Conservation (phyloP, 2,888 invertebrate genomes). For the Scrobipalpa costella region DNA sequence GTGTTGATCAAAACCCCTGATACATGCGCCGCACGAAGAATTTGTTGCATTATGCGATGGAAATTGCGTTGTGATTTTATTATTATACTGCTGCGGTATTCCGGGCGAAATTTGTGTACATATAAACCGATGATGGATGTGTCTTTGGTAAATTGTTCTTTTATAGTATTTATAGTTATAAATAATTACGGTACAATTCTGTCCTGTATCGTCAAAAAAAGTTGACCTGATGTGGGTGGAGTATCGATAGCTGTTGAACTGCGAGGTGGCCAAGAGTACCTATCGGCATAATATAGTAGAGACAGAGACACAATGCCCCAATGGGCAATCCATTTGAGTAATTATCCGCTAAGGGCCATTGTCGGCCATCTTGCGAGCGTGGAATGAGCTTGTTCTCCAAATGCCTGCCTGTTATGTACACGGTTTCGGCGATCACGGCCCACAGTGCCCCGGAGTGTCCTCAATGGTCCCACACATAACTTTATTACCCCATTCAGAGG, state of each 20-base stretch:
- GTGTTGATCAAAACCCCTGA: slow-evolving; percentile 79
- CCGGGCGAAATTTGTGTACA: no score
- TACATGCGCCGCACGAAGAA: slow-evolving; percentile 51
- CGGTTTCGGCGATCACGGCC: slow-evolving; percentile 59
- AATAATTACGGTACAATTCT: no score
- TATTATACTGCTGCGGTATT: slow-evolving; percentile 8
- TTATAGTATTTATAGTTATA: no score
- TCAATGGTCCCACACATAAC: slow-evolving; percentile 56
- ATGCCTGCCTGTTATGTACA: slow-evolving; percentile 69
- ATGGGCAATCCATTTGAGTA: slow-evolving; percentile 81
- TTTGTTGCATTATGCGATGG: slow-evolving; percentile 12
- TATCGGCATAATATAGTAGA: slow-evolving; percentile 62
- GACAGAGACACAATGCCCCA: slow-evolving; percentile 75
- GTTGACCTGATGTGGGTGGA: not conserved
- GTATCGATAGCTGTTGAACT: slow-evolving; percentile 24
- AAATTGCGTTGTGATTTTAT: slow-evolving; percentile 11
- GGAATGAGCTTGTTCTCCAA: slow-evolving; percentile 76
- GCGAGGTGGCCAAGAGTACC: slow-evolving; percentile 55
- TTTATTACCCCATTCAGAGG: slow-evolving; percentile 49
- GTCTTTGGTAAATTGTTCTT: no score
- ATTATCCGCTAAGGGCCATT: slow-evolving; percentile 80
- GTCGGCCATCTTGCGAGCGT: slow-evolving; percentile 78
- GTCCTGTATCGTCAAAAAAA: no score
- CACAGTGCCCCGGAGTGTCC: slow-evolving; percentile 61
- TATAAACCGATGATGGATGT: no score